Evolutionary conservation across 2,888 invertebrate genomes (phyloP).

Genomic region (Thalpophila matura): DNA sequence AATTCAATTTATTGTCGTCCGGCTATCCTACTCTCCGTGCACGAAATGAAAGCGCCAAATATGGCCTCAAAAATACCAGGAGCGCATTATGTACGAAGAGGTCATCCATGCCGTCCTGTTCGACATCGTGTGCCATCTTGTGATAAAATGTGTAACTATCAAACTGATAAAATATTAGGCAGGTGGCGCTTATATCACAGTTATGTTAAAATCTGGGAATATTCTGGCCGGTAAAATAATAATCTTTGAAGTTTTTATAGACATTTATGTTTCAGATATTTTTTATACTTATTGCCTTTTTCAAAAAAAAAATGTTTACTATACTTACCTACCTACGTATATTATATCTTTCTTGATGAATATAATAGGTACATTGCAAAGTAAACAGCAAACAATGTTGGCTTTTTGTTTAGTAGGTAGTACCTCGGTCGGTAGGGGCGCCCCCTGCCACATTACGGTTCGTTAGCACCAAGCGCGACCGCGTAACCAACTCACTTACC

Average conservation of each 20-base stretch:
- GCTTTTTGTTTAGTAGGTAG: conserved; percentile 41
- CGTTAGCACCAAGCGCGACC: conserved; percentile 62
- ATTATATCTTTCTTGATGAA: too few species aligned
- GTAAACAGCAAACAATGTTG: conserved; percentile 36
- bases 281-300: neutral
- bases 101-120: conserved; percentile 45
- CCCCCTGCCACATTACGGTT: conserved; percentile 55
- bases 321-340: too few species aligned
- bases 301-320: too few species aligned
- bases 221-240: too few species aligned
- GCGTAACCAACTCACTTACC: conserved; percentile 76
- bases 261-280: too few species aligned
- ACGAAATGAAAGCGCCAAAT: conserved; percentile 82
- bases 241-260: too few species aligned
- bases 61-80: conserved; percentile 85
- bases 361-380: conserved; percentile 8
- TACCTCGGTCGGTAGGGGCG: conserved; percentile 20
- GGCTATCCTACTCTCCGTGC: conserved; percentile 4
- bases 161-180: conserved; percentile 40
- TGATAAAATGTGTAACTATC: conserved; percentile 55
- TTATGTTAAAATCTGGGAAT: neutral
- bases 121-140: conserved; percentile 69
- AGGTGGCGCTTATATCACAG: conserved; percentile 61
- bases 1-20: conserved; percentile 3
- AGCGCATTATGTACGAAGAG: conserved; percentile 70